Conservation (phyloP, 2,797 vertebrate genomes). For the Picus viridis region DNA sequence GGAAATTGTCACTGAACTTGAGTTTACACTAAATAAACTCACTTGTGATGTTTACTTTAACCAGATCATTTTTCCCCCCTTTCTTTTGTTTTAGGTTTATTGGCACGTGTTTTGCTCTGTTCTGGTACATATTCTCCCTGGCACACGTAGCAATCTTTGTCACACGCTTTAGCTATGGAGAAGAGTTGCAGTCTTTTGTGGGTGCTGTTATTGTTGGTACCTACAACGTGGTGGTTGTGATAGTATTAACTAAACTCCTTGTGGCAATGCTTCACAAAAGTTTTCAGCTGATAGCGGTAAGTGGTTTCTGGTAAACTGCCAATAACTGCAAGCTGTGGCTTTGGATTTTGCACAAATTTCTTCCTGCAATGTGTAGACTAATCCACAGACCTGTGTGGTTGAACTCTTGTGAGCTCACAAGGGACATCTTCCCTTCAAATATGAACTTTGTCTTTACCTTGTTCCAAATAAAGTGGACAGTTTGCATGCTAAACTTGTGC, state of each 20-base stretch:
- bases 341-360: background rate
- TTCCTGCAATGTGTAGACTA: background rate
- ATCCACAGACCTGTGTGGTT: background rate
- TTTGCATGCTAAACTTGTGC: background rate
- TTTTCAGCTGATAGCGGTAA: slow-evolving; percentile 96
- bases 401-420: background rate
- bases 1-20: background rate
- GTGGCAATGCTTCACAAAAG: slow-evolving; percentile 99
- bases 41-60: background rate
- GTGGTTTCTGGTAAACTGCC: slow-evolving; percentile 54
- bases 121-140: slow-evolving; percentile 99
- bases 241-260: slow-evolving; percentile 90
- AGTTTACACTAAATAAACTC: background rate
- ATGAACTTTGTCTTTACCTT: background rate
- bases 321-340: background rate
- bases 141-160: slow-evolving; percentile 95
- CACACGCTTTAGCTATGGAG: slow-evolving; percentile 91
- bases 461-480: background rate
- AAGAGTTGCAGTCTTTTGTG: slow-evolving; percentile 95
- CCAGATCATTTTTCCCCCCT: background rate
- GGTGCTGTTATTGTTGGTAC: slow-evolving; percentile 96
- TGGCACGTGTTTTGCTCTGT: slow-evolving; percentile 95
- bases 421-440: background rate
- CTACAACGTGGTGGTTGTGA: slow-evolving; percentile 97
- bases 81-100: slow-evolving; percentile 85